Conservation (phyloP, 2,113 vertebrate genomes). For the Muntiacus reevesi region DNA sequence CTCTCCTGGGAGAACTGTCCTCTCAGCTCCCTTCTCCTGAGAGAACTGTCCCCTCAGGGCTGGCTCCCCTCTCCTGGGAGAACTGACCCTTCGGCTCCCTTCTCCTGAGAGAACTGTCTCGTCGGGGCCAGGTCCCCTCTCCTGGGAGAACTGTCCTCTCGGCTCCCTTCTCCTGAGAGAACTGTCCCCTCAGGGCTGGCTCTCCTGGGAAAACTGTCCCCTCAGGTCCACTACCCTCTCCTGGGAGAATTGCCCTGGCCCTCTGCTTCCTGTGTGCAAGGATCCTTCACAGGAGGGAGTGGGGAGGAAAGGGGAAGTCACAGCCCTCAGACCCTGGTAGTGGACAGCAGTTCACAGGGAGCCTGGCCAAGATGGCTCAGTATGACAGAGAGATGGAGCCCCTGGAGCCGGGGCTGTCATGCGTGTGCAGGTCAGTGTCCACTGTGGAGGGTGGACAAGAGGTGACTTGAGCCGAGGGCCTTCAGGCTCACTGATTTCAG, state of each 20-base stretch:
- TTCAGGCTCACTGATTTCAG: neutral
- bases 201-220: neutral
- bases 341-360: neutral
- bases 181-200: rapidly evolving
- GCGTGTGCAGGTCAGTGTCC: rapidly evolving
- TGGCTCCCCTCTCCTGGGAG: rapidly evolving
- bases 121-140: no score
- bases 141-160: no score
- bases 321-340: neutral
- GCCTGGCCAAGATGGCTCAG: neutral
- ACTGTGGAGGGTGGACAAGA: neutral
- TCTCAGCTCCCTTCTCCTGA: neutral
- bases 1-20: neutral
- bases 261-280: neutral
- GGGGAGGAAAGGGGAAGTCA: no score
- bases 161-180: neutral
- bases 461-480: neutral
- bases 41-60: neutral
- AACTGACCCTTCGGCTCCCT: rapidly evolving
- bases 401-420: rapidly evolving
- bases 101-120: no score
- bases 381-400: no score
- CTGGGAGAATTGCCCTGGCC: neutral
- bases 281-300: neutral
- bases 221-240: neutral